Evolutionary conservation across 2,888 invertebrate genomes (phyloP), one percentile per base, ranked within the genome.

Genomic region (Scaptomyza polygonia): DNA sequence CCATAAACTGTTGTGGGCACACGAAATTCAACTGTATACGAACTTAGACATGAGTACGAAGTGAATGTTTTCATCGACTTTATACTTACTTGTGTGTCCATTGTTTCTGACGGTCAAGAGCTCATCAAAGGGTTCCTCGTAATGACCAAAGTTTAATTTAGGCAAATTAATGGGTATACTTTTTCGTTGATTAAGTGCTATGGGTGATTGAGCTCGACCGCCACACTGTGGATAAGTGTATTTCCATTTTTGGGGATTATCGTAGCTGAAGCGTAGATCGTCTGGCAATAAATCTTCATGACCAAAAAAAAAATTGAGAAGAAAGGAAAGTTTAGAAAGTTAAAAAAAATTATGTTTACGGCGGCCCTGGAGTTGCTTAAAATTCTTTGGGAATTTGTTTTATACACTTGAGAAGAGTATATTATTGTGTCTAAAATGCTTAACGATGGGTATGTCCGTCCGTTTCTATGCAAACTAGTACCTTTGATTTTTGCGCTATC

Each of bases 81-180:
- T 32, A 1, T 1, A 43, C 39, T 12, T 67, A 39, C 79, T 77
- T 73, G 95, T 94, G 88, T 95, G 95, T n/a, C 95, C 95, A 83
- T 94, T 95, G 79, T 96, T 96, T 34, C 92, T 93, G 43, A 94
- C 90, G 12, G 92, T 92, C 6, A 95, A 88, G 0, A 94, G 93
- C 7, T 93, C 93, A 1, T 94, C 93, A 18, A 95, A 91, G 8
- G 72, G 72, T 86, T 94, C 93, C 77, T 94, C 94, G 89, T 95
- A 96, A 2, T 94, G 93, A 43, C 94, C 93, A 87, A 94, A 93
- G 84, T 95, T 91, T 5, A 95, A 93, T 0, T 95, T 95, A 54
- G 95, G 76, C 21, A 88, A 25, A 0, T 62, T 54, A 30, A 88
- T 58, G 7, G 79, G 56, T 32, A 83, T 66, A 2, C 77, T 70